phyloP scores from a whole-genome alignment of 2,113 vertebrate species.

The Casuarius casuarius region DNA sequence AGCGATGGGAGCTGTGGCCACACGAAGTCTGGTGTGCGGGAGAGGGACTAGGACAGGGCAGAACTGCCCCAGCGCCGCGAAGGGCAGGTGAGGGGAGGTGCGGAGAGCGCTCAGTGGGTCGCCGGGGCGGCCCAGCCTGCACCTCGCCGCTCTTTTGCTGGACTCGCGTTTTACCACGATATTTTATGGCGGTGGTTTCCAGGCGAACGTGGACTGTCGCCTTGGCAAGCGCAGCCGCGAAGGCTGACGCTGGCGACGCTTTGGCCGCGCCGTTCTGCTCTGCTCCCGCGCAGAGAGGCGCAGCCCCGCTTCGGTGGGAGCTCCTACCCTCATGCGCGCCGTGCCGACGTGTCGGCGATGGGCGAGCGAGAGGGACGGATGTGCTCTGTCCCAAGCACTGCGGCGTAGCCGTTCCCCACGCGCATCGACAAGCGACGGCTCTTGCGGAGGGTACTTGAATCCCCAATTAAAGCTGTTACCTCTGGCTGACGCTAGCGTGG shows the following conservation, averaged over 20 bases:
- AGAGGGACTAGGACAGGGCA: not conserved
- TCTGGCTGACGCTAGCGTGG: not conserved
- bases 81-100: not conserved
- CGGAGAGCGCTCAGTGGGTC: not conserved
- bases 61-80: not conserved
- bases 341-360: not conserved
- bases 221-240: fast-evolving
- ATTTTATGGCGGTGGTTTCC: no score
- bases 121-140: not conserved
- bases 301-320: not conserved
- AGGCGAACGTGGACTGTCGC: fast-evolving
- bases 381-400: not conserved
- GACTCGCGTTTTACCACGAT: fast-evolving
- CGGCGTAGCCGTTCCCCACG: not conserved
- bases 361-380: not conserved
- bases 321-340: fast-evolving
- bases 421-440: not conserved
- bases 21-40: not conserved
- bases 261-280: not conserved
- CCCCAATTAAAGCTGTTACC: not conserved
- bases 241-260: fast-evolving
- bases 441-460: not conserved
- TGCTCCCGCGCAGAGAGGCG: not conserved
- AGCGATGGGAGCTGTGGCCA: not conserved
- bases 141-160: not conserved